These are phyloP conservation scores for Xenus cinereus DNA, from an alignment of 2,113 vertebrate genomes.

Conservation along the genomic window DNA sequence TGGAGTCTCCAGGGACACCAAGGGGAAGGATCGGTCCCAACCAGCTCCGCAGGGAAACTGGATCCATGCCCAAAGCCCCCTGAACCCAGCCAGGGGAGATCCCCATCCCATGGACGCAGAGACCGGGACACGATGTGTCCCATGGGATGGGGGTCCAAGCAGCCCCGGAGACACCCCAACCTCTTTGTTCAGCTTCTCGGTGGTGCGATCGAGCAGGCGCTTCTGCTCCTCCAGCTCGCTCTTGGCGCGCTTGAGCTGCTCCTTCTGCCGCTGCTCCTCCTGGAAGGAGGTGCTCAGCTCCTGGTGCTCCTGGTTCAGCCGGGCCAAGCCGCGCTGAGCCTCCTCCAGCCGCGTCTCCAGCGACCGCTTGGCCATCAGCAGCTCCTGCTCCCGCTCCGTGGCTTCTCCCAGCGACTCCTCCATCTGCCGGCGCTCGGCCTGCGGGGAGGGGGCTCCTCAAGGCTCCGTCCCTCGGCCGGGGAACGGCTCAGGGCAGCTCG, in stretches of 20 bases:
- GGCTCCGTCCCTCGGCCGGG: accelerated
- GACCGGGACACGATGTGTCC: no score
- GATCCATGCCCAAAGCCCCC: neutral
- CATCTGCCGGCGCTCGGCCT: slow-evolving; percentile 70
- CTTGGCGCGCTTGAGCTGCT: slow-evolving; percentile 71
- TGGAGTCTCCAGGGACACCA: accelerated
- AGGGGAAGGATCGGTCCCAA: neutral
- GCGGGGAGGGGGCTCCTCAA: neutral
- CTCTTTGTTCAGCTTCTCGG: slow-evolving; percentile 76
- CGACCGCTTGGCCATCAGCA: slow-evolving; percentile 79
- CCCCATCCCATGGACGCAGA: neutral
- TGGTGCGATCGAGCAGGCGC: slow-evolving; percentile 68
- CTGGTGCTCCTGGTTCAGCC: slow-evolving; percentile 79
- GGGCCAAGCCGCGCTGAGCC: slow-evolving; percentile 65
- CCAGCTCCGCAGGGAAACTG: neutral
- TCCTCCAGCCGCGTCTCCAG: slow-evolving; percentile 84
- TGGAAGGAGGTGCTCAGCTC: slow-evolving; percentile 71
- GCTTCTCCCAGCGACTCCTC: slow-evolving; percentile 54
- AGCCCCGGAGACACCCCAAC: neutral
- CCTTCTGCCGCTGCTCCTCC: slow-evolving; percentile 80
- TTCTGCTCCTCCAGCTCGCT: slow-evolving; percentile 80
- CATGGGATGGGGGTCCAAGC: accelerated
- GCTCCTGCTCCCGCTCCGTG: slow-evolving; percentile 71
- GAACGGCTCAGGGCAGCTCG: neutral
- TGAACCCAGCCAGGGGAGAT: no score